Evolutionary conservation across 1,140 invertebrate genomes (phyloP), one percentile per base, ranked within the genome.

Genomic region (Mycetomoellerius zeteki): DNA sequence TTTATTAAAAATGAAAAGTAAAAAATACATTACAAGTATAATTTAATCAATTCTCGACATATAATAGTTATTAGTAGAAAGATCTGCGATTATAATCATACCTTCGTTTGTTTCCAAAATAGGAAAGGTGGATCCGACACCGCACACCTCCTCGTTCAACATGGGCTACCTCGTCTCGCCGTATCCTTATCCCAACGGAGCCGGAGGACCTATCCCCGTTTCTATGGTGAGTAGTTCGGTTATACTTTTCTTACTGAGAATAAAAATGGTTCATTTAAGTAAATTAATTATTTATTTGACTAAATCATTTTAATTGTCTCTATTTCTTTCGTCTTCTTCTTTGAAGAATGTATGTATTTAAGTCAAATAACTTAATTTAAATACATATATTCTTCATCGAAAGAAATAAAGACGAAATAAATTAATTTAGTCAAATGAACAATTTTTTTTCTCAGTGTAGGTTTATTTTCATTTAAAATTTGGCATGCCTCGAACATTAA

Each of bases 151-250:
- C 88, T 97, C 97, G 75, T 98, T 98, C 96, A 98, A 98, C 96
- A 98, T 98, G 97, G 98, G 98, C 93, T 98, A 98, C 96, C 96
- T 98, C 93, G 97, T 98, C 93, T 97, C 97, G 76, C 98, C 98
- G 37, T 98, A 98, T 95, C 97, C 97, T 84, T 98, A 98, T 96
- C 97, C 98, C 92, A 99, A 98, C 94, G 98, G 98, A 92, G 97
- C 97, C 89, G 97, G 97, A 87, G 97, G 97, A 95, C 97, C 97
- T 89, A 96, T 98, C 91, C 98, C 97, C 90, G 98, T 98, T 90
- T 97, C 97, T 95, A 98, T 98, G 98, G 98, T 98, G 95, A 98
- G 98, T 97, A 37, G 47, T 78, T 64, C 75, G 43, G 30, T 87
- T 85, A 67, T 64, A 65, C 64, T 88, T 65, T 14, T 60, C n/a